Evolutionary conservation across 2,113 vertebrate genomes (phyloP).

Genomic region (Candoia aspera): DNA sequence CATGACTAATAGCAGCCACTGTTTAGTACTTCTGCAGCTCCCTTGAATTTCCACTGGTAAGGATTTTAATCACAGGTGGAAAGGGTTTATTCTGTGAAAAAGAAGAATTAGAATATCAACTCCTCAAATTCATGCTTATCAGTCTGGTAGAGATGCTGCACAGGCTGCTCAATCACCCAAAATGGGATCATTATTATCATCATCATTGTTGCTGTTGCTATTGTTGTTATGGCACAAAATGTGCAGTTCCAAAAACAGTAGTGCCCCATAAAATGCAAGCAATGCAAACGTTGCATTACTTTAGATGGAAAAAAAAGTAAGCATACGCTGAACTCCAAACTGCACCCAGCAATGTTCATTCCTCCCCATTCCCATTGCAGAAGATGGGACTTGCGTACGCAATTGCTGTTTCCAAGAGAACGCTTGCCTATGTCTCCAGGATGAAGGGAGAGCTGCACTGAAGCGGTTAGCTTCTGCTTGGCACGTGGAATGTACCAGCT

Average conservation of each 20-base stretch:
- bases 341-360: neutral
- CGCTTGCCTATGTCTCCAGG: neutral
- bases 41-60: neutral
- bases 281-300: neutral
- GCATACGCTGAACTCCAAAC: neutral
- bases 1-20: neutral
- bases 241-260: neutral
- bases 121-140: neutral
- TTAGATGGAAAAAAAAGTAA: neutral
- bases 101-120: neutral
- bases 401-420: neutral
- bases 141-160: neutral
- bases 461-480: neutral
- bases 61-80: neutral
- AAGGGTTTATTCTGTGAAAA: neutral
- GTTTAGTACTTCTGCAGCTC: neutral
- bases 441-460: neutral
- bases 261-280: neutral
- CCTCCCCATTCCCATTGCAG: neutral
- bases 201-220: neutral
- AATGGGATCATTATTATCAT: neutral
- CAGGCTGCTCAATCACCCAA: neutral
- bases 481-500: neutral
- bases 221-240: neutral
- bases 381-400: neutral